Evolutionary conservation across 2,888 invertebrate species (phyloP).

Genomic region (Troides helena): DNA sequence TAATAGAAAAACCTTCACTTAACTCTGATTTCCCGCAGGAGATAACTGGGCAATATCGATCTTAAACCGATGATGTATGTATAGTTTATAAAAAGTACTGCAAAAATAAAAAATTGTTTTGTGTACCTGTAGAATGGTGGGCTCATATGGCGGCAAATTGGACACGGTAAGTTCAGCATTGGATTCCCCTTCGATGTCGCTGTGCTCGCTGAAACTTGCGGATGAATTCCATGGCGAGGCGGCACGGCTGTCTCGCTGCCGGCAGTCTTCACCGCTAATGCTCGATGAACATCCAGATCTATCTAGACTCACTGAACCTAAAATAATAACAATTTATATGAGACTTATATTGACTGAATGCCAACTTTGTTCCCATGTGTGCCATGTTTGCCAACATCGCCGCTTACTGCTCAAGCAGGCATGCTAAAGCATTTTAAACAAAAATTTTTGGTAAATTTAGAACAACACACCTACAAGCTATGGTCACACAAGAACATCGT

Average conservation of each 20-base stretch:
- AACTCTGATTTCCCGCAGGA: no score
- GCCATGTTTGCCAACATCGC: no score
- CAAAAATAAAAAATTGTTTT: slow-evolving; percentile 8
- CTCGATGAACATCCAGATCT: slow-evolving; percentile 70
- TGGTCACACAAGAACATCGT: no score
- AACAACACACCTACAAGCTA: no score
- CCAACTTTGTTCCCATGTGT: no score
- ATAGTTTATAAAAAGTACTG: background rate
- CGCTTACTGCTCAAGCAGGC: no score
- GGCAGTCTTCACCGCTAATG: slow-evolving; percentile 64
- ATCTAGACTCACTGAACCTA: slow-evolving; percentile 63
- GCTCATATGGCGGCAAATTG: slow-evolving; percentile 66
- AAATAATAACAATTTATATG: background rate
- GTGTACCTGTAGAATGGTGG: slow-evolving; percentile 56
- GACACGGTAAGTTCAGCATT: slow-evolving; percentile 66
- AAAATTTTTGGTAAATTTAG: no score
- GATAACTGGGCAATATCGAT: no score
- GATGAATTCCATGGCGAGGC: slow-evolving; percentile 74
- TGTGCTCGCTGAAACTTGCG: slow-evolving; percentile 66
- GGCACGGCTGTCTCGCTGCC: slow-evolving; percentile 57
- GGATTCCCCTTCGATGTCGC: slow-evolving; percentile 57
- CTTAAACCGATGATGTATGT: no score
- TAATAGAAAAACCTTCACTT: no score
- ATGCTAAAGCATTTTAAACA: no score
- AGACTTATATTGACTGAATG: background rate